Conservation (phyloP, 2,888 invertebrate genomes). For the Balanococcus diminutus region DNA sequence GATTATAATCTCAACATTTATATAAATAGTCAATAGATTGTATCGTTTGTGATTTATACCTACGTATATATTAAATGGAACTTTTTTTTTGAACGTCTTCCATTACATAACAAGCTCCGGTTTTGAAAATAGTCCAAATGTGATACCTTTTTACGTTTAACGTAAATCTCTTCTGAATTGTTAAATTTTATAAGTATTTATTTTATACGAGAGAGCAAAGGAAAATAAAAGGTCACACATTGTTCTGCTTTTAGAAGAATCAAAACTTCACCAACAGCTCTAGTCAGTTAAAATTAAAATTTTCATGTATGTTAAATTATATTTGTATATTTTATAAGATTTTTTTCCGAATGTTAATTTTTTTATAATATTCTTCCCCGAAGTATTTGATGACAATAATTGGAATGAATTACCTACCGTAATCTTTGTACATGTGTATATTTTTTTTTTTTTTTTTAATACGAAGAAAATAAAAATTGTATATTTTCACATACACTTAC, state of each 20-base stretch:
- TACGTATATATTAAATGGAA: neutral
- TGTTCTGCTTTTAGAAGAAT: conserved; percentile 36
- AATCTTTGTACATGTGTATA: neutral
- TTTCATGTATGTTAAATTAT: conserved; percentile 32
- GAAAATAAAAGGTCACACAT: neutral
- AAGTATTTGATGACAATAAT: conserved; percentile 51
- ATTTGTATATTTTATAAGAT: conserved; percentile 28
- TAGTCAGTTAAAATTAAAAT: conserved; percentile 35
- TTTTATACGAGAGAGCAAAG: neutral
- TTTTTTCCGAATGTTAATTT: conserved; percentile 46
- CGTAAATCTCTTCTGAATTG: conserved; percentile 24
- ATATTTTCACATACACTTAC: neutral
- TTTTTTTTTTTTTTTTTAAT: conserved; percentile 10
- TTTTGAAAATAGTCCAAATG: conserved; percentile 25
- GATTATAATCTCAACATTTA: neutral
- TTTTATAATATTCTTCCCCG: conserved; percentile 30
- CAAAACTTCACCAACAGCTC: conserved; percentile 31
- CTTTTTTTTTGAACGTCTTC: conserved; percentile 15
- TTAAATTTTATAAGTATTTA: conserved; percentile 2
- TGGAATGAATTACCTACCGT: conserved; percentile 49
- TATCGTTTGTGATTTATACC: conserved; percentile 13
- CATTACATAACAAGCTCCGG: conserved; percentile 29
- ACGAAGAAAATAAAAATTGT: neutral
- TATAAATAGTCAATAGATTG: neutral
- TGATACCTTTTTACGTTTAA: conserved; percentile 37